phyloP scores from a whole-genome alignment of 2,888 invertebrate species.

The Drosophila antonietae region DNA sequence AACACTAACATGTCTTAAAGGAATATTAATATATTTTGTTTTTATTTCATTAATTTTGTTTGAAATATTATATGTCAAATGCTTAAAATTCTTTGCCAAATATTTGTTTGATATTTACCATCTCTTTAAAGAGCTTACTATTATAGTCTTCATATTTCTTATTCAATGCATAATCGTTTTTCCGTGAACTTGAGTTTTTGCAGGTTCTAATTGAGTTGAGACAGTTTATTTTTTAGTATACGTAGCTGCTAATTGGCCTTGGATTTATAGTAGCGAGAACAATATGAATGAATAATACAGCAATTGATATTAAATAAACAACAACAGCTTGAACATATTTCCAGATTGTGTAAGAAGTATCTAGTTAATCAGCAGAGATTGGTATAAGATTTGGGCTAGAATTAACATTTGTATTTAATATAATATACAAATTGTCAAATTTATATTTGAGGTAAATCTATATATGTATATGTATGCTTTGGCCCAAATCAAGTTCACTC shows the following conservation, averaged over 20 bases:
- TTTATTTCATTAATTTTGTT: not conserved
- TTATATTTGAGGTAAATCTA: not conserved
- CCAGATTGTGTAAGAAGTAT: not conserved
- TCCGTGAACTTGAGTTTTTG: constrained; percentile 9
- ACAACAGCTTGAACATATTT: not conserved
- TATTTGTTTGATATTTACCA: not conserved
- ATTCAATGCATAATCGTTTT: not conserved
- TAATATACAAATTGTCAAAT: not conserved
- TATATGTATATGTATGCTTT: not conserved
- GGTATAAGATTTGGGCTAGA: not conserved
- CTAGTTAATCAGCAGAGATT: not conserved
- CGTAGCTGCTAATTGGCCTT: constrained; percentile 58
- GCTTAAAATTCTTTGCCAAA: not conserved
- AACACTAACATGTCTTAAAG: not conserved
- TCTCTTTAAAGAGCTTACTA: not conserved
- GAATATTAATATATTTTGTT: not conserved
- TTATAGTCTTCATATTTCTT: not conserved
- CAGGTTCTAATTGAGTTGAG: constrained; percentile 35
- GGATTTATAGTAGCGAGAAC: constrained; percentile 17
- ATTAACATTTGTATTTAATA: not conserved
- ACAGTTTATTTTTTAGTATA: constrained; percentile 25
- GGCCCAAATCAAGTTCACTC: not conserved
- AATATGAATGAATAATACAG: constrained; percentile 1
- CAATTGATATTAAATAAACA: not conserved
- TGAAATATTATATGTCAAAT: not conserved